Evolutionary conservation across 2,113 vertebrate species (phyloP).

Genomic region (Corythornis madagascariensis): DNA sequence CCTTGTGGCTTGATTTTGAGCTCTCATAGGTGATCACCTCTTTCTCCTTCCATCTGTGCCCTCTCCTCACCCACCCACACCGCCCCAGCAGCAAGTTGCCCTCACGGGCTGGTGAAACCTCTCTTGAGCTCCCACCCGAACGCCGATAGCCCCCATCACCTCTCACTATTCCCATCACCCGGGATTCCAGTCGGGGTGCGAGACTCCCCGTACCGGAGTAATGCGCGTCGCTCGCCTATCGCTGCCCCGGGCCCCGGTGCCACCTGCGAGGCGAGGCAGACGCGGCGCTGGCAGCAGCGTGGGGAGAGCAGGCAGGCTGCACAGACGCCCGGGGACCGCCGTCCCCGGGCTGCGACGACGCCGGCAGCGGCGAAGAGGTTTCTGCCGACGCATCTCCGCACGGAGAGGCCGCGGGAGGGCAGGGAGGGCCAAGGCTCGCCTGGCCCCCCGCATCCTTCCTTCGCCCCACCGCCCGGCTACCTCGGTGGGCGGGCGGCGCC

Average conservation of each 20-base stretch:
- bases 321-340: too few relatives aligned
- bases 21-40: accelerated
- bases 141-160: accelerated
- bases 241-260: neutral
- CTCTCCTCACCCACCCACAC: neutral
- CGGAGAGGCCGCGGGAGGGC: too few relatives aligned
- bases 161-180: accelerated
- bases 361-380: neutral
- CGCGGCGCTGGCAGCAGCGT: neutral
- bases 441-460: too few relatives aligned
- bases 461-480: neutral
- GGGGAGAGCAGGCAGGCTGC: neutral
- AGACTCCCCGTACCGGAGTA: accelerated
- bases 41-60: neutral
- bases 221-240: neutral
- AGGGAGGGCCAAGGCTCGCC: too few relatives aligned
- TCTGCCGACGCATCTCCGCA: too few relatives aligned
- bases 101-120: neutral
- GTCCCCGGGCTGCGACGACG: neutral
- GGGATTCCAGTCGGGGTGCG: too few relatives aligned
- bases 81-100: neutral
- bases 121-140: neutral
- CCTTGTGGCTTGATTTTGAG: accelerated
- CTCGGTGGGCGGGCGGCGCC: neutral
- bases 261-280: neutral